Base-by-base conservation (phyloP, 1,140 invertebrate genomes). In the Drosophila lini region DNA sequence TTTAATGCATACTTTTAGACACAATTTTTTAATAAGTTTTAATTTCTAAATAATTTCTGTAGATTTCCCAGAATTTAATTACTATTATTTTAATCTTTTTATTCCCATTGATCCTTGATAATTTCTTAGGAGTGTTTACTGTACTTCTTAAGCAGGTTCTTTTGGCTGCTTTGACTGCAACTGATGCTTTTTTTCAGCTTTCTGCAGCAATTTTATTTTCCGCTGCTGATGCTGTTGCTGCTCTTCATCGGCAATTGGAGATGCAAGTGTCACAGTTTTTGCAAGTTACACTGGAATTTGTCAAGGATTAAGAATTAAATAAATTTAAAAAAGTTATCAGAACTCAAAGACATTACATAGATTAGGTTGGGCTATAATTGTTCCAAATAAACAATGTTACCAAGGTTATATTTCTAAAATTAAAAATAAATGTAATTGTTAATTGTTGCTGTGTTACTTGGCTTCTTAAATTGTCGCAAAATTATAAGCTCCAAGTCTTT, bases 391-490 rank as follows among this genome's bases (percentile, higher is more conserved):
- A 28, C 25, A 28, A 28, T 28, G 0, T 28, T 28, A 5, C 25
- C 1, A 1, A 28, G 0, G 25, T 28, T 28, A 5, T 1, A 28
- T 28, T 28, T 28, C 5, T 45, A 1, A 13, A 1, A 22, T 28
- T 0, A 0, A 48, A 28, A 28, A 9, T 32, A 16, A 11, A 50
- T 31, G 0, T 1, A n/a, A n/a, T n/a, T n/a, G n/a, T n/a, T 0
- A 9, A 31, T 36, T 36, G 3, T 22, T 36, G 3, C 31, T 22
- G 62, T 69, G 47, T n/a, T 44, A 13, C 45, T 13, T 16, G 16
- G 64, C 81, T 85, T 71, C 69, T 81, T 85, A 86, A 85, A 85
- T 86, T 86, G 78, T 81, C 28, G 78, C 82, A 75, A 85, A 86
- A 53, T 86, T 81, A 85, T 85, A 82, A 75, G 48, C 65, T 7